Evolutionary conservation across 2,113 vertebrate genomes (phyloP).

Genomic region (Recurvirostra avosetta): DNA sequence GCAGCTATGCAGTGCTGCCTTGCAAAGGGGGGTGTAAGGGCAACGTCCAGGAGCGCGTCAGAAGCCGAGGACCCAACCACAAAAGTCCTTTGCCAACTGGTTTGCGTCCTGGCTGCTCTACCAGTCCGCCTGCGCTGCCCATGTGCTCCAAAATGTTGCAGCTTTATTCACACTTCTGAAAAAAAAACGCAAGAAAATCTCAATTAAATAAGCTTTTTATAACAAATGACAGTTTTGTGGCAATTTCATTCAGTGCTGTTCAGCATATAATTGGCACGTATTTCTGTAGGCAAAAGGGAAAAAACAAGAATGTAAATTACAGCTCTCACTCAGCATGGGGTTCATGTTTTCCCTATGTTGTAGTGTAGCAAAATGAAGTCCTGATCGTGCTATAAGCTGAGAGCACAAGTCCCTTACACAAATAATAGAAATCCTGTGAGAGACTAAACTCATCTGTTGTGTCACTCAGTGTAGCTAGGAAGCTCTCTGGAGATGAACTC

Average conservation of each 20-base stretch:
- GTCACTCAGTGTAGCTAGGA: neutral
- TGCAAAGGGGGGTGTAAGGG: neutral
- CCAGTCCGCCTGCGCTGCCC: neutral
- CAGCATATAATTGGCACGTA: neutral
- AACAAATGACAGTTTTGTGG: neutral
- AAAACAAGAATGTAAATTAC: neutral
- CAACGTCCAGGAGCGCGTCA: neutral
- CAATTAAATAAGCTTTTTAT: neutral
- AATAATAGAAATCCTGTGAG: neutral
- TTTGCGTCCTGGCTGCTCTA: neutral
- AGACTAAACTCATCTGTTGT: neutral
- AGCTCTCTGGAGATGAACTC: neutral
- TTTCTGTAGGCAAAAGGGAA: neutral
- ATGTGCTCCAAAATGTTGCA: neutral
- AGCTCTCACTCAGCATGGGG: neutral
- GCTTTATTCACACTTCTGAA: neutral
- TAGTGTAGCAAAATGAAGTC: neutral
- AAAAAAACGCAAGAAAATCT: neutral
- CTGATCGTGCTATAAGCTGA: neutral
- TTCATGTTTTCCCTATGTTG: neutral
- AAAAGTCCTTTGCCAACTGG: neutral
- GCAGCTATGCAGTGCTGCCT: neutral
- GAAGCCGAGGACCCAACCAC: neutral
- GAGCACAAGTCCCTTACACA: neutral
- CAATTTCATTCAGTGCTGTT: neutral